phyloP scores from a whole-genome alignment of 2,797 vertebrate species.

The Pseudochaenichthys georgianus region DNA sequence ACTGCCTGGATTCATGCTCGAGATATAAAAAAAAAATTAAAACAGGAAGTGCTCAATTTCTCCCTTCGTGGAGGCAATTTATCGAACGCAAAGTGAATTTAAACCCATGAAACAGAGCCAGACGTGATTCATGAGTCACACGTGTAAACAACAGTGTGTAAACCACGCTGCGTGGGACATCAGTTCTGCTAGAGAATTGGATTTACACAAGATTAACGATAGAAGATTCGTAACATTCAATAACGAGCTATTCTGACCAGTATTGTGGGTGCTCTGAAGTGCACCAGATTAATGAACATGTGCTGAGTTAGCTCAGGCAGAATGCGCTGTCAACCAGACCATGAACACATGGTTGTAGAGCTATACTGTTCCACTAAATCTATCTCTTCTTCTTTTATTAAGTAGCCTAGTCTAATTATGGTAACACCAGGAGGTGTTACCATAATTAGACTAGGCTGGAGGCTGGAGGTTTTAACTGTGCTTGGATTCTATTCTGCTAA shows the following conservation, averaged over 20 bases:
- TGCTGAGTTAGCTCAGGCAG: slow-evolving; percentile 68
- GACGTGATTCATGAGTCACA: slow-evolving; percentile 57
- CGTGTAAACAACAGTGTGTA: slow-evolving; percentile 51
- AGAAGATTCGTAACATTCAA: slow-evolving; percentile 53
- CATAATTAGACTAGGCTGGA: too few relatives aligned
- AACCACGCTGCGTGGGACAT: slow-evolving; percentile 51
- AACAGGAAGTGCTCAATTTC: slow-evolving; percentile 54
- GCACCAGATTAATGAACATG: slow-evolving; percentile 78
- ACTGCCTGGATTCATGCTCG: slow-evolving; percentile 53
- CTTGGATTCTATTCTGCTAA: slow-evolving; percentile 27
- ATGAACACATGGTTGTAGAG: slow-evolving; percentile 64
- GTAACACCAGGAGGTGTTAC: neutral
- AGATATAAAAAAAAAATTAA: slow-evolving; percentile 6
- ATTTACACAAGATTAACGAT: slow-evolving; percentile 60
- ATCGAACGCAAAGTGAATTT: slow-evolving; percentile 41
- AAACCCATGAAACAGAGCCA: slow-evolving; percentile 54
- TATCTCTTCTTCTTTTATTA: slow-evolving; percentile 19
- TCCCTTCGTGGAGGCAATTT: slow-evolving; percentile 46
- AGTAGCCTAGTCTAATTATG: neutral
- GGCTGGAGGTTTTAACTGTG: slow-evolving; percentile 33
- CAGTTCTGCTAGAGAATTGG: slow-evolving; percentile 38
- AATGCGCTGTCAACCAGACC: slow-evolving; percentile 65
- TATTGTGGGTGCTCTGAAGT: slow-evolving; percentile 66
- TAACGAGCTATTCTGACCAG: slow-evolving; percentile 56
- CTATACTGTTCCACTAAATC: slow-evolving; percentile 46